Conservation (phyloP, 2,113 vertebrate species). For the Tychaedon coryphoeus region DNA sequence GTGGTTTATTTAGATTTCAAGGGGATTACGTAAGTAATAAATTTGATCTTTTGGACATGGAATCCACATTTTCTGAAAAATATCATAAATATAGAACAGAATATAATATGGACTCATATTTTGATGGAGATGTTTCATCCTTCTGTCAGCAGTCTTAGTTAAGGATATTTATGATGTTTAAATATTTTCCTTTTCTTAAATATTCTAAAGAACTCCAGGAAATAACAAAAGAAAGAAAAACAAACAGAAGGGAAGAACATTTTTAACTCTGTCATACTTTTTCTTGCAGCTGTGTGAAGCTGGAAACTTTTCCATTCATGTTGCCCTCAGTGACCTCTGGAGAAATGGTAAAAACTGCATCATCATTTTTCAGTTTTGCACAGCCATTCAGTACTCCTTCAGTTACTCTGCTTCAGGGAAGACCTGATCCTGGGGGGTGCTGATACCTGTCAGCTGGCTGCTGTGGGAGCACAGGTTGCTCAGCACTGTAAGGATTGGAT, state of each 20-base stretch:
- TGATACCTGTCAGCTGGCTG: not conserved
- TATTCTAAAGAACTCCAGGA: not conserved
- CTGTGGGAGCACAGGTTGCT: not conserved
- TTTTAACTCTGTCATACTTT: slow-evolving; percentile 15
- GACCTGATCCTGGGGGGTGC: not conserved
- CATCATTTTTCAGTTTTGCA: not conserved
- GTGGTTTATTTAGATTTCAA: not conserved
- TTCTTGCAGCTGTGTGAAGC: slow-evolving; percentile 83
- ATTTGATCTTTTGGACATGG: not conserved
- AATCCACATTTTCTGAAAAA: not conserved
- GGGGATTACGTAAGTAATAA: not conserved
- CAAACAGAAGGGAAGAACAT: not conserved
- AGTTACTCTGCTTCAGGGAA: not conserved
- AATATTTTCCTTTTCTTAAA: not conserved
- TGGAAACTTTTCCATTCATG: slow-evolving; percentile 87
- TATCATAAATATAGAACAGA: not conserved
- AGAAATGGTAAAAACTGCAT: slow-evolving; percentile 75
- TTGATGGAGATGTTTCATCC: not conserved
- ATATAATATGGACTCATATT: not conserved
- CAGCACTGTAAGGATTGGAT: not conserved
- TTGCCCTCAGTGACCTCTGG: slow-evolving; percentile 78
- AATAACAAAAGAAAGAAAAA: not conserved
- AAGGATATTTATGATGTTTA: not conserved
- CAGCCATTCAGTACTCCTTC: not conserved
- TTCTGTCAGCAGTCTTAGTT: not conserved